Conservation (phyloP, 1,140 invertebrate species). For the Caerostris darwini region DNA sequence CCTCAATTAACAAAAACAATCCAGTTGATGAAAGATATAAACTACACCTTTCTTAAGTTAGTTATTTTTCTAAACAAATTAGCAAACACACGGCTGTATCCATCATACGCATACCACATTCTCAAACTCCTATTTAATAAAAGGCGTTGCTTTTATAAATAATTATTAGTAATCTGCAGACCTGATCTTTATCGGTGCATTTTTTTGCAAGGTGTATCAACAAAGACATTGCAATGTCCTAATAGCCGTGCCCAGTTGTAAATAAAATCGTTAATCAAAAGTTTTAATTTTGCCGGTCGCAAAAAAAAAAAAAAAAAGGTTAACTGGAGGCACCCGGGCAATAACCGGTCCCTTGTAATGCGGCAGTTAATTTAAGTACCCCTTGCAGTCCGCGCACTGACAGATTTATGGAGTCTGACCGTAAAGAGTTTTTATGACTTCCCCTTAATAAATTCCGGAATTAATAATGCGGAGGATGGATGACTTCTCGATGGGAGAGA, state of each 20-base stretch:
- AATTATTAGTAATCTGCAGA: not conserved
- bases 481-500: not conserved
- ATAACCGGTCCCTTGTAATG: not conserved
- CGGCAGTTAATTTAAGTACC: slow-evolving; percentile 32
- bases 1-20: too few species aligned
- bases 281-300: not conserved
- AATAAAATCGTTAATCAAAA: slow-evolving; percentile 33
- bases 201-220: too few species aligned
- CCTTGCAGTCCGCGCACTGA: not conserved
- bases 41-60: too few species aligned
- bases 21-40: too few species aligned
- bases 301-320: not conserved
- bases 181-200: too few species aligned
- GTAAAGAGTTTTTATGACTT: slow-evolving; percentile 14
- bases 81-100: too few species aligned
- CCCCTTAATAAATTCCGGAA: not conserved
- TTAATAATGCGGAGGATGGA: slow-evolving; percentile 19
- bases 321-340: not conserved
- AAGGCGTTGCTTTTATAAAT: not conserved
- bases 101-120: too few species aligned
- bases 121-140: not conserved
- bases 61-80: too few species aligned
- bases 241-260: not conserved
- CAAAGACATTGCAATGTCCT: not conserved
- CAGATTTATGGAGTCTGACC: slow-evolving; percentile 2